Base-by-base conservation (phyloP, 1,140 invertebrate genomes). In the Delia radicum region DNA sequence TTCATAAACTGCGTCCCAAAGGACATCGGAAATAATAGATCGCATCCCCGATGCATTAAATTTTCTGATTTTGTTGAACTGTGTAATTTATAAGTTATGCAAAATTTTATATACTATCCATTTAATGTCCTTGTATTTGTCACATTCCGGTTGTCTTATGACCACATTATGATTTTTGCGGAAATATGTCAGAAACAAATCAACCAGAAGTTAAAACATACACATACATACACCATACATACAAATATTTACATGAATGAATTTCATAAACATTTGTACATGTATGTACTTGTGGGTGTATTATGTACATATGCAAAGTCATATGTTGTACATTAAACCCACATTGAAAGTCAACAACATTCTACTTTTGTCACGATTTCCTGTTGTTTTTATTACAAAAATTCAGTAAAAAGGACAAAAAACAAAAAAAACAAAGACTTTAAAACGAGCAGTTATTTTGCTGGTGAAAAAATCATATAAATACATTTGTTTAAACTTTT, bases 121-220 rank as follows among this genome's bases (percentile, higher is more conserved):
- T 42, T 15, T 42, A 42, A 42, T 55, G 48, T 55, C 21, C n/a
- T 42, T 21, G 21, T 55, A 55, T 55, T 55, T 55, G 48, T 55
- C 48, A 55, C n/a, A 21, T 10, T 55, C 21, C 7, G 48, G 7
- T 21, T 24, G n/a, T 55, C 48, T 55, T 55, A 21, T 55, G 48
- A 21, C 48, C 48, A 55, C 48, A 55, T 55, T 55, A 55, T 55
- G 48, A 55, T 55, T 21, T 21, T 69, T 69, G 29, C 29, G 65
- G 65, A 69, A 69, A 69, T 69, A 69, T 69, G 65, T 69, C 65
- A 69, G 15, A 69, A 69, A 33, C 65, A 69, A 33, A 69, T 69
- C 65, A 55, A 55, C n/a, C 21, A 26, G 61, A 69, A 33, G 29
- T 69, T 33, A 6, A 8, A 33, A 10, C 4, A 7, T 10, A 37